Conservation (phyloP, 2,113 vertebrate species). For the Carassius auratus region DNA sequence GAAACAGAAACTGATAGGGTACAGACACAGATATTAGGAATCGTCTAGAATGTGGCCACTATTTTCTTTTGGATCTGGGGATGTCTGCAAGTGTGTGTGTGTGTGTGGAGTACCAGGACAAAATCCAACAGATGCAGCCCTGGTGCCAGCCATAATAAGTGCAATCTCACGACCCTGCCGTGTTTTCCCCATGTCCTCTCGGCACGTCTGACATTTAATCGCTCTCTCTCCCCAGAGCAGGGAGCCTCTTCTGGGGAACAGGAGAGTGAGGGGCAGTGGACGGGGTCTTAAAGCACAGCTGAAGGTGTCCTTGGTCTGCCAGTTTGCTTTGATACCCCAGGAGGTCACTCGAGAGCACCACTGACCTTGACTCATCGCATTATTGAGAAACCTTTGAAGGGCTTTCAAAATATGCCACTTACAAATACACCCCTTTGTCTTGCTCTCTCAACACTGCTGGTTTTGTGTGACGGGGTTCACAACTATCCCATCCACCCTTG, state of each 20-base stretch:
- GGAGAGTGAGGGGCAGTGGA: background rate
- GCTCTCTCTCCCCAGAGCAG: conserved; percentile 17
- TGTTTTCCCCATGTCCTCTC: conserved; percentile 43
- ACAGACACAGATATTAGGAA: background rate
- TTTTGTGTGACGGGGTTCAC: conserved; percentile 37
- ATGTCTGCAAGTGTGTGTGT: background rate
- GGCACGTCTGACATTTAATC: conserved; percentile 57
- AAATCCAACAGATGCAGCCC: conserved; percentile 24
- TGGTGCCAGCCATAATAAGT: conserved; percentile 44
- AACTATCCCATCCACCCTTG: background rate
- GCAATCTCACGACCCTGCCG: conserved; percentile 40
- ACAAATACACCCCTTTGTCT: background rate
- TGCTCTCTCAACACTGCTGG: background rate
- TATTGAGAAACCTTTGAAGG: conserved; percentile 5
- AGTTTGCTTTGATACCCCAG: conserved; percentile 51
- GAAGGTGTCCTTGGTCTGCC: conserved; percentile 46
- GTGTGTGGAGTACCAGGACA: conserved; percentile 4
- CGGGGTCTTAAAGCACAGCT: conserved; percentile 1
- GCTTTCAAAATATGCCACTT: conserved; percentile 16
- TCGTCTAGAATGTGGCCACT: background rate
- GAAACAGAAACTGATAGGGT: conserved; percentile 14
- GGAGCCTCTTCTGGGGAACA: conserved; percentile 14
- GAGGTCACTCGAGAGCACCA: conserved; percentile 31
- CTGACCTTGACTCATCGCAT: background rate
- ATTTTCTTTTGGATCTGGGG: background rate